Conservation (phyloP, 1,140 invertebrate genomes). For the Papilio glaucus region DNA sequence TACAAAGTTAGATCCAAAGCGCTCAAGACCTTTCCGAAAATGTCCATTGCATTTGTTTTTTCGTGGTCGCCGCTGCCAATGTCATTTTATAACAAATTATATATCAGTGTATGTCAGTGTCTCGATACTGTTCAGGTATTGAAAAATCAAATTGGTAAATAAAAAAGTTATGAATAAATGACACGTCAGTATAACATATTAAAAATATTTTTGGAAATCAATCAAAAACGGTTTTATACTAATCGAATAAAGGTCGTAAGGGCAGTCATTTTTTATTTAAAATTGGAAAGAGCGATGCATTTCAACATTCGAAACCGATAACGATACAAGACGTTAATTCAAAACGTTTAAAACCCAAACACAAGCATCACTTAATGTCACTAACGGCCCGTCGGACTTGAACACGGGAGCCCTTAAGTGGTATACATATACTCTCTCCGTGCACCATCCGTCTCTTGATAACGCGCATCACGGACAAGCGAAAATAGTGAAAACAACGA, state of each 20-base stretch:
- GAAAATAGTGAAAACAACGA: slow-evolving; percentile 30
- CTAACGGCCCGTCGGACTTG: not conserved
- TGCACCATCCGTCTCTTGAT: slow-evolving; percentile 9
- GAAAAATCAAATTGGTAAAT: too few species aligned
- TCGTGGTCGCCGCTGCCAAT: too few species aligned
- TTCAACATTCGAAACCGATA: slow-evolving; percentile 2
- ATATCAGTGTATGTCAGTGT: too few species aligned
- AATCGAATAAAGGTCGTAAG: slow-evolving; percentile 1
- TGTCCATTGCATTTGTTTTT: too few species aligned
- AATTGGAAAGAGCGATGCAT: not conserved
- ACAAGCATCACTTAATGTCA: slow-evolving; percentile 18
- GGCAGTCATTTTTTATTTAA: slow-evolving; percentile 4
- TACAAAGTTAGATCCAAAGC: too few species aligned
- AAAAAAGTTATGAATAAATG: too few species aligned
- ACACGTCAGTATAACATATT: not conserved
- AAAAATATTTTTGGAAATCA: not conserved
- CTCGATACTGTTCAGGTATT: too few species aligned
- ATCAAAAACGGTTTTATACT: not conserved
- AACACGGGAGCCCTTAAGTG: slow-evolving; percentile 34
- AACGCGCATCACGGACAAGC: slow-evolving; percentile 15
- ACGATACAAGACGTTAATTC: slow-evolving; percentile 13
- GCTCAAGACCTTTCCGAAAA: too few species aligned
- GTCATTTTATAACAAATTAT: too few species aligned
- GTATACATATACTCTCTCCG: slow-evolving; percentile 26
- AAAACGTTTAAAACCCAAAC: slow-evolving; percentile 10